Percentiles rank a stretch among this genome's conserved stretches.
These are phyloP conservation scores for Oligia latruncula DNA, from an alignment of 2,888 invertebrate species.

Conservation along the genomic window DNA sequence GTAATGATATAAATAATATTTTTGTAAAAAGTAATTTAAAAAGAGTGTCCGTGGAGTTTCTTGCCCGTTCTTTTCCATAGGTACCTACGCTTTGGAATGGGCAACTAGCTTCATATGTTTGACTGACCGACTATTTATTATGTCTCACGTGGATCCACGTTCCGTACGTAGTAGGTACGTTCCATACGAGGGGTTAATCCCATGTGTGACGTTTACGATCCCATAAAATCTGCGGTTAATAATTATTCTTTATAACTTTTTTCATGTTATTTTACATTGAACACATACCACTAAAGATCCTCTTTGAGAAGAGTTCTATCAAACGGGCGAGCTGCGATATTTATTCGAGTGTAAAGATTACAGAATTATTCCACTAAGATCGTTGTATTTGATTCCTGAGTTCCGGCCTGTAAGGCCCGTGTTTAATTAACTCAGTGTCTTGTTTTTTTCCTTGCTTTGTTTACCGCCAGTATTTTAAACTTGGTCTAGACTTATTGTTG, in stretches of 20 bases:
- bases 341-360: slow-evolving; percentile 47
- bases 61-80: too few relatives aligned
- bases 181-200: too few relatives aligned
- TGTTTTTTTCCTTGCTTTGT: background rate
- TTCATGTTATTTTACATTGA: background rate
- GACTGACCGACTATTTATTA: too few relatives aligned
- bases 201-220: background rate
- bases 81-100: too few relatives aligned
- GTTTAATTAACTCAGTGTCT: slow-evolving; percentile 6
- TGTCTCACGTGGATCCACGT: too few relatives aligned
- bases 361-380: slow-evolving; percentile 38
- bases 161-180: too few relatives aligned
- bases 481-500: background rate
- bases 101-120: too few relatives aligned
- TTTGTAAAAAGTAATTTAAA: too few relatives aligned
- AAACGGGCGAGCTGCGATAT: slow-evolving; percentile 8
- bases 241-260: background rate
- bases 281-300: slow-evolving; percentile 4
- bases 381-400: slow-evolving; percentile 22
- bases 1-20: too few relatives aligned
- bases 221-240: background rate
- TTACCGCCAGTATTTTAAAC: background rate
- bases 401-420: too few relatives aligned
- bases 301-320: slow-evolving; percentile 33
- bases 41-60: too few relatives aligned